These are phyloP conservation scores for Chondrosia reniformis DNA, from an alignment of 37 sponge, comb jelly and placozoan species.

Conservation along the genomic window DNA sequence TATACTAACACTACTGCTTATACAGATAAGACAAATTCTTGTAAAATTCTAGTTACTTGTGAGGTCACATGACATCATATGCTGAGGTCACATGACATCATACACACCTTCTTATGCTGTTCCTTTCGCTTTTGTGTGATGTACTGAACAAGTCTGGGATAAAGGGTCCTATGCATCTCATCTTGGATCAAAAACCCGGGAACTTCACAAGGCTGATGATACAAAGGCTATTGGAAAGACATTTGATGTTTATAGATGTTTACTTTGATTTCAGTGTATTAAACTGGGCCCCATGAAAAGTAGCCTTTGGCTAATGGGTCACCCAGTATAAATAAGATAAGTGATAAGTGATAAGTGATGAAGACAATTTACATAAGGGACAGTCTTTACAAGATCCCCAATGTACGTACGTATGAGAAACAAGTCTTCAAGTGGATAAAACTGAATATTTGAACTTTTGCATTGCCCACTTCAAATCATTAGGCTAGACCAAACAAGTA, in stretches of 20 bases:
- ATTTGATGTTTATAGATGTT: no score
- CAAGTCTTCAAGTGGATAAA: neutral
- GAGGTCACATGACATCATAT: no score
- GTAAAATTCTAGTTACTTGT: no score
- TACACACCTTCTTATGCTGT: slow-evolving; percentile 39
- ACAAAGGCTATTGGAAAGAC: no score
- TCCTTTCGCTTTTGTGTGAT: slow-evolving; percentile 25
- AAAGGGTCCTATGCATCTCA: slow-evolving; percentile 30
- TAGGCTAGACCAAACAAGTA: neutral
- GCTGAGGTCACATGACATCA: no score
- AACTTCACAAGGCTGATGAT: slow-evolving; percentile 63
- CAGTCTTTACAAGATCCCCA: neutral
- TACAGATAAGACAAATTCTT: no score
- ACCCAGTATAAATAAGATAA: no score
- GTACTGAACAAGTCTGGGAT: slow-evolving; percentile 34
- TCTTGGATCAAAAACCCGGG: slow-evolving; percentile 39
- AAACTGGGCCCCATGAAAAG: no score
- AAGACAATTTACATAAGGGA: neutral
- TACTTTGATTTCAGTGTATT: no score
- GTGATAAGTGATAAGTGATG: no score
- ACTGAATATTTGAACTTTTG: neutral
- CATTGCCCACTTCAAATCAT: neutral
- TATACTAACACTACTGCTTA: no score
- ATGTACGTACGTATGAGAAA: neutral
- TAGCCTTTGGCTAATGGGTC: no score